Percentiles rank a stretch among this genome's conserved stretches.
Conservation (phyloP, 2,113 vertebrate species). For the Guaruba guarouba region DNA sequence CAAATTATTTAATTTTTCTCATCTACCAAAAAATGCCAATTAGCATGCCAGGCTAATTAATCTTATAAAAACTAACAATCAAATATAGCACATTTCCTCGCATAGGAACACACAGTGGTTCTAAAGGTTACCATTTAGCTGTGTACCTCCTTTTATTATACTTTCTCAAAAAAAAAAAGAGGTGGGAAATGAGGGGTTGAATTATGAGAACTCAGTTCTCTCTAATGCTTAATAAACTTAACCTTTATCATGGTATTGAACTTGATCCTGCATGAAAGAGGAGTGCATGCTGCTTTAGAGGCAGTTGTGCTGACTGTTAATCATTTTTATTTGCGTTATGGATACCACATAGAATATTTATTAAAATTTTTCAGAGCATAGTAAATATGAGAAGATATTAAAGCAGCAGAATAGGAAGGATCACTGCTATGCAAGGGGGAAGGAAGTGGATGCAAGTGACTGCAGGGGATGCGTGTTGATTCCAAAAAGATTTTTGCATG, state of each 20-base stretch:
- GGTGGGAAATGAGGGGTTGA: neutral
- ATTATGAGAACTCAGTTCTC: conserved; percentile 25
- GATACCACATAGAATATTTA: conserved; percentile 20
- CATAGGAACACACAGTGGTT: neutral
- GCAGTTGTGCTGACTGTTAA: conserved; percentile 51
- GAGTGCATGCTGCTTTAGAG: conserved; percentile 24
- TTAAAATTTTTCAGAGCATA: conserved; percentile 36
- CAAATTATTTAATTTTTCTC: neutral
- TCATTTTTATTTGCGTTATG: conserved; percentile 50
- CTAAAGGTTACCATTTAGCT: conserved; percentile 44
- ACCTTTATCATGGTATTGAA: conserved; percentile 47
- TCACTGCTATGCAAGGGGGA: neutral
- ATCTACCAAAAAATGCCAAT: neutral
- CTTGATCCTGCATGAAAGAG: conserved; percentile 59
- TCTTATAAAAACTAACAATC: neutral
- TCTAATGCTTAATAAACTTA: conserved; percentile 65
- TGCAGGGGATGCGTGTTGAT: neutral
- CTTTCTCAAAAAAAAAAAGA: neutral
- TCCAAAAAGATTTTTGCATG: neutral
- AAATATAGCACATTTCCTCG: neutral
- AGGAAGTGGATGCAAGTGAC: neutral
- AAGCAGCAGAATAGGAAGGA: neutral
- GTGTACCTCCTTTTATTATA: neutral
- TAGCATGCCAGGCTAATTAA: conserved; percentile 15
- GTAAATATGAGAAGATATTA: conserved; percentile 27